phyloP scores from a whole-genome alignment of 2,888 invertebrate genomes.

The Callyntrura guangdongensis region DNA sequence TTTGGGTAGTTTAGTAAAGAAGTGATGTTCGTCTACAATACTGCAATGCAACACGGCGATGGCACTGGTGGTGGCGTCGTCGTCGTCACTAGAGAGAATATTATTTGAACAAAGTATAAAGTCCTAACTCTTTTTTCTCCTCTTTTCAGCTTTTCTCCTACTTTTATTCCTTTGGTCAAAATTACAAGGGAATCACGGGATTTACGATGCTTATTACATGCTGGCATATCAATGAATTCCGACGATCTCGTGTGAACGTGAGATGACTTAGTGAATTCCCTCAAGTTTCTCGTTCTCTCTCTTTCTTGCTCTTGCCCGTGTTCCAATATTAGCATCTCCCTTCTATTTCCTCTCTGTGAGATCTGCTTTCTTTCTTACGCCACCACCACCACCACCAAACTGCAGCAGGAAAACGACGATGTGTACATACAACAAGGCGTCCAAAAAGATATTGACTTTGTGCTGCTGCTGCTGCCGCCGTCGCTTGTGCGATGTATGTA shows the following conservation, averaged over 20 bases:
- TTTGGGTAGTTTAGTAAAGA: neutral
- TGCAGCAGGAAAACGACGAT: neutral
- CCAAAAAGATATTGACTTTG: constrained; percentile 55
- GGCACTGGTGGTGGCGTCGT: neutral
- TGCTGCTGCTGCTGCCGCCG: neutral
- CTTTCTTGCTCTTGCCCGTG: constrained; percentile 17
- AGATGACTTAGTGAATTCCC: constrained; percentile 83
- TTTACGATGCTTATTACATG: constrained; percentile 85
- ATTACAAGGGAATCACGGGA: constrained; percentile 85
- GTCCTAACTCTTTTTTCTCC: constrained; percentile 54
- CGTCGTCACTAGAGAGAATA: constrained; percentile 46
- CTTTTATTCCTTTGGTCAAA: constrained; percentile 83
- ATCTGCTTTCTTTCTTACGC: constrained; percentile 50
- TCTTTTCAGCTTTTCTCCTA: constrained; percentile 44
- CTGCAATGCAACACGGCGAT: constrained; percentile 38
- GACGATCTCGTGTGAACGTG: constrained; percentile 84
- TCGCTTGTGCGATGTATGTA: constrained; percentile 7
- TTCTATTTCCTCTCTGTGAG: constrained; percentile 2
- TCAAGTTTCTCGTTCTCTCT: constrained; percentile 64
- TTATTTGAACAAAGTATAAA: constrained; percentile 56
- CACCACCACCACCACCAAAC: neutral
- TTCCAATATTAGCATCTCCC: constrained; percentile 55
- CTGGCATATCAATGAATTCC: constrained; percentile 85
- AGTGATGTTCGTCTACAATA: neutral
- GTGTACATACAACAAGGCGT: constrained; percentile 8